phyloP scores from a whole-genome alignment of 1,140 invertebrate species.

The Pogonus chalceus region DNA sequence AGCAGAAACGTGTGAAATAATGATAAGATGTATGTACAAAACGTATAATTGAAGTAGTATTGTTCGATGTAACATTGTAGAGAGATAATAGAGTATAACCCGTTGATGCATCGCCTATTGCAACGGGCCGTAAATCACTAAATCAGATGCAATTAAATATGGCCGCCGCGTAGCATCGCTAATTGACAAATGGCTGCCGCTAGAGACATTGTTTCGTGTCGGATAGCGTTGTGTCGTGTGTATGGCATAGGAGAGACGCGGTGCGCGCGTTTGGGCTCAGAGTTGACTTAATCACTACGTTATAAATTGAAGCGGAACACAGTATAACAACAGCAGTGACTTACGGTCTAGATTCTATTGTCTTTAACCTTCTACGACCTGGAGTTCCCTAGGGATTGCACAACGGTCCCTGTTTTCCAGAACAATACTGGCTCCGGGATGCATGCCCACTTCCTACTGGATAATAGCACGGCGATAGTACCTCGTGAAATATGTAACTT shows the following conservation, averaged over 20 bases:
- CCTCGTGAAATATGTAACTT: conserved; percentile 3
- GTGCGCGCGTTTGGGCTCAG: background rate
- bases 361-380: background rate
- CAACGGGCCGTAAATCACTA: conserved; percentile 5
- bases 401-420: background rate
- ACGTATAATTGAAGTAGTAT: no score
- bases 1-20: no score
- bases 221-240: no score
- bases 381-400: background rate
- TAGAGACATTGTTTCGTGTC: background rate
- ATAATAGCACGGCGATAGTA: background rate
- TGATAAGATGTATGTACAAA: no score
- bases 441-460: background rate
- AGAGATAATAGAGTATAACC: no score
- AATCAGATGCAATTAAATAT: conserved; percentile 2
- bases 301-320: conserved; percentile 2
- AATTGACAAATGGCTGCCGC: background rate
- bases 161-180: background rate
- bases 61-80: no score
- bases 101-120: no score
- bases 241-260: no score
- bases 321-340: background rate
- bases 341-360: conserved; percentile 3
- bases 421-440: background rate
- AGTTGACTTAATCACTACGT: conserved; percentile 6